Base-by-base conservation (phyloP, 2,888 invertebrate genomes). In the Drosophila sordidapex region DNA sequence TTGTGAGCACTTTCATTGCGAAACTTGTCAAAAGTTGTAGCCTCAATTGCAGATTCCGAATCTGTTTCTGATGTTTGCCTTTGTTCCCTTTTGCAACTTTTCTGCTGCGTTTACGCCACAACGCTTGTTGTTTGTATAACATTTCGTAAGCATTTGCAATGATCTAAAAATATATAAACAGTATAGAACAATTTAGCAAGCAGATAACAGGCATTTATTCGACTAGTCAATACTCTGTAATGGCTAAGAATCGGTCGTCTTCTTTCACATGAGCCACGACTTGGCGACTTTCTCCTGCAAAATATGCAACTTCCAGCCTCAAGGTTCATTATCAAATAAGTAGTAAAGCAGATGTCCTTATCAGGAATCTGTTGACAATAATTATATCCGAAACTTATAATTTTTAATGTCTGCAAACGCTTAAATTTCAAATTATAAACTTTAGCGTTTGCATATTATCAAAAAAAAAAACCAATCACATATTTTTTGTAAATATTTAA, bases 1-100 rank as follows among this genome's bases (percentile, higher is more conserved):
- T 64, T 25, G 60, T 65, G 53, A 70, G 51, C 49, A 43, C 69
- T 69, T 59, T 53, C 74, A 63, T 46, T 69, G 59, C 65, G 40
- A 65, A 52, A 52, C 63, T 65, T 65, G 63, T 65, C 46, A 25
- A 46, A 46, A 46, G 25, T 46, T 63, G 35, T 35, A 35, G 51
- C 52, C 52, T 65, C 51, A 38, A 63, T 33, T 51, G 18, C 38
- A 51, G 49, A 35, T 40, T 65, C 40, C 21, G 40, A 27, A 52
- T 40, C 27, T 76, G 53, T 57, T 53, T 43, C 40, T 56, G 40
- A 46, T 46, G 46, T 43, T 52, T 33, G 51, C 40, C 48, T 56
- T 57, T 53, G 63, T 52, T 18, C 40, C 48, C 48, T 51, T 49
- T 66, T 49, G 59, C 27, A 62, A 65, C 56, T 74, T 62, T 74